Percentiles rank a stretch among this genome's conserved stretches.
Evolutionary conservation across 1,140 invertebrate species (phyloP).

Genomic region (Oscheius sp.): DNA sequence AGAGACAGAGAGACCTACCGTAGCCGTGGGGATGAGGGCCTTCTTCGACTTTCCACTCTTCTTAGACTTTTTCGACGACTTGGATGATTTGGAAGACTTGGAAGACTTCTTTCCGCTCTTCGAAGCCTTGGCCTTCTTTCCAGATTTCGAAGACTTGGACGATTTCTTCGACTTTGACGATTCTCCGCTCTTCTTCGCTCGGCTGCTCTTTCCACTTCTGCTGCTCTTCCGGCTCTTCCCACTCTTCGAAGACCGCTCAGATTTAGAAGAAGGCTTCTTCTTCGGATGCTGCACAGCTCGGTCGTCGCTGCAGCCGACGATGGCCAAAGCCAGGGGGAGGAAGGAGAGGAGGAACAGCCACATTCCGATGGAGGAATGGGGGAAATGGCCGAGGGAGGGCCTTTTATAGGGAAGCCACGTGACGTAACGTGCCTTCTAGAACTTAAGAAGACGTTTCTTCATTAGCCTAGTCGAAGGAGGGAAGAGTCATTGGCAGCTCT

Average conservation of each 20-base stretch:
- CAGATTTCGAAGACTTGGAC: neutral
- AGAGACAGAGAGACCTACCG: neutral
- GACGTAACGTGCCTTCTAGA: too few relatives aligned
- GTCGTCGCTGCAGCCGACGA: neutral
- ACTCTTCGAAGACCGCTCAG: neutral
- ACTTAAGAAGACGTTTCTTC: too few relatives aligned
- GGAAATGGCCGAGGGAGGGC: too few relatives aligned
- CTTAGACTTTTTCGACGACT: neutral
- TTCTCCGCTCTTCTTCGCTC: neutral
- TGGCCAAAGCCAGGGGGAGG: neutral
- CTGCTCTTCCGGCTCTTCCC: neutral
- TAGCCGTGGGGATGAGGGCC: neutral
- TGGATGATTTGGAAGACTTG: neutral
- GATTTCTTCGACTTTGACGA: neutral
- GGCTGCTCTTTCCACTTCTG: neutral
- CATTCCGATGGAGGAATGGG: too few relatives aligned
- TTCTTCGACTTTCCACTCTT: neutral
- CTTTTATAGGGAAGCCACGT: too few relatives aligned
- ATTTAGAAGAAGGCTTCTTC: neutral
- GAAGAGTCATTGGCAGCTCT: too few relatives aligned
- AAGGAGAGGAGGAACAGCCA: too few relatives aligned
- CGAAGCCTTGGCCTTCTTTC: neutral
- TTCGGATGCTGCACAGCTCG: neutral
- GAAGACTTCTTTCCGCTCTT: neutral
- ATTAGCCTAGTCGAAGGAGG: too few relatives aligned